Conservation (phyloP, 2,113 vertebrate genomes). For the Dascyllus trimaculatus region DNA sequence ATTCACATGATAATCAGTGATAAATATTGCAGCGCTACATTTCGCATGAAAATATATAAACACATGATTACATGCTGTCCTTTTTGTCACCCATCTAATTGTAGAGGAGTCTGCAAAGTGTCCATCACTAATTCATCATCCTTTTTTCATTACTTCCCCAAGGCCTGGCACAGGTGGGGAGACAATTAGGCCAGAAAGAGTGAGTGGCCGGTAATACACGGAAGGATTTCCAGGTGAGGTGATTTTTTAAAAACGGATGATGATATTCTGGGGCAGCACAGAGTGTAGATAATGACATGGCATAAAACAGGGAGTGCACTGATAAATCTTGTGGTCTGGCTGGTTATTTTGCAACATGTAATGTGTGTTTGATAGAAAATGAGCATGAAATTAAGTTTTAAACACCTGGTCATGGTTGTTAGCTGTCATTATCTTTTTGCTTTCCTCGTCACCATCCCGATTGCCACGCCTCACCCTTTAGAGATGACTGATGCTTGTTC, state of each 20-base stretch:
- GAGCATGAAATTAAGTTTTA: neutral
- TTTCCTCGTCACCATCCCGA: neutral
- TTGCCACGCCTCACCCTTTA: neutral
- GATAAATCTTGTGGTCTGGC: slow-evolving; percentile 3
- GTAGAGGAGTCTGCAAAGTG: neutral
- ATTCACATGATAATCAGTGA: neutral
- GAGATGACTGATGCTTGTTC: slow-evolving; percentile 13
- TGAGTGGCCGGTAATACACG: slow-evolving; percentile 1
- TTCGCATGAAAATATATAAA: neutral
- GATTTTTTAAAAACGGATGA: neutral
- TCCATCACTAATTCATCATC: neutral
- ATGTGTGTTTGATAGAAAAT: neutral
- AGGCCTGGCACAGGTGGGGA: slow-evolving; percentile 32
- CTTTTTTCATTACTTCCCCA: neutral
- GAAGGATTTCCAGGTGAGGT: slow-evolving; percentile 27
- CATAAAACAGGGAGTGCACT: neutral
- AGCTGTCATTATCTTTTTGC: slow-evolving; percentile 5
- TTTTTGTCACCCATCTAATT: neutral
- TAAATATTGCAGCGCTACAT: slow-evolving; percentile 20
- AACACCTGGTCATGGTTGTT: neutral
- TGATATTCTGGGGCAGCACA: slow-evolving; percentile 3
- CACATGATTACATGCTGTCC: neutral
- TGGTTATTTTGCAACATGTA: neutral
- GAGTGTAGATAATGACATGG: neutral
- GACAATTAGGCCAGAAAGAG: slow-evolving; percentile 30